Percentiles rank a stretch among this genome's conserved stretches.
Conservation (phyloP, 2,113 vertebrate species). For the Aythya baeri region DNA sequence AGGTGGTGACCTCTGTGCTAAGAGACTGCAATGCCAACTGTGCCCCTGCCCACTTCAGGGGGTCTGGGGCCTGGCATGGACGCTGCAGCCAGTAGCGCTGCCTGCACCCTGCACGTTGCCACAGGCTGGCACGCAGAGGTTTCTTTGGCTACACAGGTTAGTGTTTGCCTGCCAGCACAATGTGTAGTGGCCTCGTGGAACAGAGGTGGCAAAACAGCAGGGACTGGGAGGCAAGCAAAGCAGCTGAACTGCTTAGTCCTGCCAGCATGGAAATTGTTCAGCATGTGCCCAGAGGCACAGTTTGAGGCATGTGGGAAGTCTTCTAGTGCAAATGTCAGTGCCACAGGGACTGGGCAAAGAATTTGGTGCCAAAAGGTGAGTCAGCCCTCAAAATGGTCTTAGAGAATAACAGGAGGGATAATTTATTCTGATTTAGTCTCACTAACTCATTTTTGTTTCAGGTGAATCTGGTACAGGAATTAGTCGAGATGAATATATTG, state of each 20-base stretch:
- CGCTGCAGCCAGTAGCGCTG: accelerated
- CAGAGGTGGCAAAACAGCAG: neutral
- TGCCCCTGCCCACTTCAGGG: accelerated
- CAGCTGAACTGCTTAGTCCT: neutral
- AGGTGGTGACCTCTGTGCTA: neutral
- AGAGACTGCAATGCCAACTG: neutral
- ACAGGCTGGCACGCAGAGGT: neutral
- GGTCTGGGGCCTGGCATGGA: accelerated
- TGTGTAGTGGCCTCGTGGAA: accelerated
- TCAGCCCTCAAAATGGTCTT: neutral
- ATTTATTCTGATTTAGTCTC: neutral
- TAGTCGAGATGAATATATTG: constrained; percentile 89
- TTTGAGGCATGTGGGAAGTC: neutral
- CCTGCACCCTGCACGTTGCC: neutral
- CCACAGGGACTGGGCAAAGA: neutral
- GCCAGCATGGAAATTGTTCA: neutral
- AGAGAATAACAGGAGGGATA: neutral
- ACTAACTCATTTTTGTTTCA: constrained; percentile 41
- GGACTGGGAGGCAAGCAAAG: neutral
- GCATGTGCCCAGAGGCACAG: neutral
- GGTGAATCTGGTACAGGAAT: constrained; percentile 86
- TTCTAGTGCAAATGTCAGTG: neutral
- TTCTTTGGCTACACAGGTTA: neutral
- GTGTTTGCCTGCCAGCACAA: neutral
- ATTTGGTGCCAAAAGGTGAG: neutral